Percentiles rank a stretch among this genome's conserved stretches.
Evolutionary conservation across 2,797 vertebrate genomes (phyloP).

Genomic region (Chelidonichthys spinosus): DNA sequence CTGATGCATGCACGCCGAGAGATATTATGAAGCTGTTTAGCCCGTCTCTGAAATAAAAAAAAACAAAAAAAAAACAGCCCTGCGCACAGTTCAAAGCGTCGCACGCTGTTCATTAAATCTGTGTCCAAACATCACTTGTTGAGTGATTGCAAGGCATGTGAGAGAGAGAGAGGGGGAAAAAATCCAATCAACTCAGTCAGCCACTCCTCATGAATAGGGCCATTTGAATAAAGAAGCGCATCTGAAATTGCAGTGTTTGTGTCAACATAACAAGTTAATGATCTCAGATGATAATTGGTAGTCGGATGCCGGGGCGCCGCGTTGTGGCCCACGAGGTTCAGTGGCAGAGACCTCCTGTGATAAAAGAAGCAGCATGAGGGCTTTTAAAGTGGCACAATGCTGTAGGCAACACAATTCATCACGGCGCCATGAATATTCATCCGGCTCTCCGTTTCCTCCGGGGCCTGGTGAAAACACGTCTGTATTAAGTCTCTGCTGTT

Average conservation of each 20-base stretch:
- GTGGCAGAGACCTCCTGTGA: constrained; percentile 72
- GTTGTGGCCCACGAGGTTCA: constrained; percentile 70
- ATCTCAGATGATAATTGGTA: constrained; percentile 82
- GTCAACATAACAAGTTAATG: constrained; percentile 82
- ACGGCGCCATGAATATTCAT: constrained; percentile 82
- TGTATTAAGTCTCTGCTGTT: constrained; percentile 71
- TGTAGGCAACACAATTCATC: constrained; percentile 79
- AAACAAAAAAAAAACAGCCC: constrained; percentile 43
- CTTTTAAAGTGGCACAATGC: constrained; percentile 75
- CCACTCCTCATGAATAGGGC: constrained; percentile 73
- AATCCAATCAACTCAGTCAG: constrained; percentile 80
- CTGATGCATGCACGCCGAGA: constrained; percentile 53
- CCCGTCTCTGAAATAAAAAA: constrained; percentile 39
- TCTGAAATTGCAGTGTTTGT: constrained; percentile 81
- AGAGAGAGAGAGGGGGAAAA: constrained; percentile 41
- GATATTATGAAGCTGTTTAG: constrained; percentile 60
- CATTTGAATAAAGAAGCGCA: constrained; percentile 78
- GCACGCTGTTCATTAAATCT: constrained; percentile 74
- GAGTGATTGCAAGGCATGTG: constrained; percentile 73
- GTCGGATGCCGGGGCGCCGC: constrained; percentile 66
- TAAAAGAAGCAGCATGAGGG: constrained; percentile 77
- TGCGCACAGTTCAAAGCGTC: constrained; percentile 59
- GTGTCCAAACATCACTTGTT: constrained; percentile 77
- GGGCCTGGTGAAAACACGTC: constrained; percentile 69
- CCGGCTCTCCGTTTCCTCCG: constrained; percentile 67